phyloP scores from a whole-genome alignment of 2,888 invertebrate genomes.

The Sphinx pinastri region DNA sequence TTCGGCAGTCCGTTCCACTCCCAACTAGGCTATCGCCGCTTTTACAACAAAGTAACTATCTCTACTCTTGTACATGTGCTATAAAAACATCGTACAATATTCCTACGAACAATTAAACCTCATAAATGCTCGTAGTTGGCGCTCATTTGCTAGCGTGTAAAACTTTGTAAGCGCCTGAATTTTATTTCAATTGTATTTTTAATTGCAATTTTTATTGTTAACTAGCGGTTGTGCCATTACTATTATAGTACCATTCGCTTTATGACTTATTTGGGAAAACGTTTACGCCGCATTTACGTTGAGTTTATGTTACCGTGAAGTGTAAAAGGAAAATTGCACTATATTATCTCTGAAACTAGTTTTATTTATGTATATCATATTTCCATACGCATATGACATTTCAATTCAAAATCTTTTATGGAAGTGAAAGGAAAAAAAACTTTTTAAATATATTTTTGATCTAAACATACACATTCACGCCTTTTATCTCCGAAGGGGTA shows the following conservation, averaged over 20 bases:
- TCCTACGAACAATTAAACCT: not conserved
- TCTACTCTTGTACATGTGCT: not conserved
- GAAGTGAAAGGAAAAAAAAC: no score
- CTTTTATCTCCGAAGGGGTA: no score
- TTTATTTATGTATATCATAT: no score
- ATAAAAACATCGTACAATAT: not conserved
- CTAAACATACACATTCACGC: no score
- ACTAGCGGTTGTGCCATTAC: not conserved
- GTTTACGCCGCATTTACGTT: no score
- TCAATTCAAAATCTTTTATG: no score
- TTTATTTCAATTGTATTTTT: not conserved
- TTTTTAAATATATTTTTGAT: no score
- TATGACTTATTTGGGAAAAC: not conserved
- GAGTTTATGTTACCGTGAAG: not conserved
- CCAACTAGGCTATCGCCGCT: not conserved
- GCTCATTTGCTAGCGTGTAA: not conserved
- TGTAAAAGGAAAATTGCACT: not conserved
- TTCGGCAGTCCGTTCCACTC: no score
- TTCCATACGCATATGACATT: no score
- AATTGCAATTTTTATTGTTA: constrained; percentile 1
- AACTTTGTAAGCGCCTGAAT: not conserved
- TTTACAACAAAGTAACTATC: not conserved
- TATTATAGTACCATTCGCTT: not conserved
- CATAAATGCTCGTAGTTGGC: not conserved
- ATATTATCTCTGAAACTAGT: not conserved